Base-by-base conservation (phyloP, 1,140 invertebrate genomes). In the Lepeophtheirus salmonis region DNA sequence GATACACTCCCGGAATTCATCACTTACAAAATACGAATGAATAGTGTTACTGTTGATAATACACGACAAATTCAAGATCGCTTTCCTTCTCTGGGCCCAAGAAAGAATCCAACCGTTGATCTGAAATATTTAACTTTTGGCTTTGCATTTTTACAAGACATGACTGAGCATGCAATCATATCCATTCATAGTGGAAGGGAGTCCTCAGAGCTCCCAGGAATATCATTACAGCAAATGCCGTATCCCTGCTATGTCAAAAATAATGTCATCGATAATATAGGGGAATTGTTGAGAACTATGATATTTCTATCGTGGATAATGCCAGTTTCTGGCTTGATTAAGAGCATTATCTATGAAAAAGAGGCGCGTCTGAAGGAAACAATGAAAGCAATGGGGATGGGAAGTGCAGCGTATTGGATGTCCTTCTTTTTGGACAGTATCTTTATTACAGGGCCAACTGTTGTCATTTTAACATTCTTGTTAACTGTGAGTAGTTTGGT, bases 321-420 rank as follows among this genome's bases (percentile, higher is more conserved):
- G 63, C 74, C 78, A 12, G 75, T 76, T n/a, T 70, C 79, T 0
- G 77, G 82, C 74, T 72, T 82, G 3, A 74, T 81, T 21, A 83
- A 82, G 67, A 76, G 75, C 26, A 78, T 83, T 63, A 81, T 83
- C 14, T 73, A 77, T 64, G 80, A 83, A 67, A 83, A 83, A 67
- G 81, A 83, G 65, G 67, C 72, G 58, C 69, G 74, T 18, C 67
- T 80, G 20, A 78, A 77, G 65, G 78, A 80, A 67, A 75, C 77
- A 1, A 79, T 80, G 78, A 73, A 73, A 67, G 74, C 78, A 1
- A 80, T 81, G 78, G 79, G 79, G 12, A 67, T 81, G 2, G 70
- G 70, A 2, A 79, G 77, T 67, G 69, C 66, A 1, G 72, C 79
- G 1, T 74, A 80, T 63, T 81, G 79, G 79, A 24, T 74, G 14